These are phyloP conservation scores for Scolopax rusticola DNA, from an alignment of 2,797 vertebrate species.

Conservation along the genomic window DNA sequence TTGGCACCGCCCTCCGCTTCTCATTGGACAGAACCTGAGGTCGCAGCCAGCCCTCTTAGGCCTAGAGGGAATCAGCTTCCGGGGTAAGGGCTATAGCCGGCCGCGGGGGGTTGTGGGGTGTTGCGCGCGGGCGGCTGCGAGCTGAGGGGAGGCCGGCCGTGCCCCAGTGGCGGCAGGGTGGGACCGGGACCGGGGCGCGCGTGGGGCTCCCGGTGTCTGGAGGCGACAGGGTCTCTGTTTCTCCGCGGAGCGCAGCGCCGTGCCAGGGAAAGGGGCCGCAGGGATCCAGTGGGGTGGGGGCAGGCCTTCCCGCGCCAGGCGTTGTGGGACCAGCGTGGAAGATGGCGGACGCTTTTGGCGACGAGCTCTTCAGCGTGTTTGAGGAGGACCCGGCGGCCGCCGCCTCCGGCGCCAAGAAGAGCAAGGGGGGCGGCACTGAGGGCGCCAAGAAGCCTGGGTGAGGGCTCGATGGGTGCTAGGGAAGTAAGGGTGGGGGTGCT, in stretches of 20 bases:
- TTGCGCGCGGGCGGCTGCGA: accelerated
- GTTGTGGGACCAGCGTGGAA: constrained; percentile 54
- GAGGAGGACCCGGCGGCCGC: constrained; percentile 85
- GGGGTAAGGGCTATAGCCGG: neutral
- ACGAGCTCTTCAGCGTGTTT: constrained; percentile 95
- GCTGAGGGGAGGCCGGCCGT: accelerated
- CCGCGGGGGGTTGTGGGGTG: neutral
- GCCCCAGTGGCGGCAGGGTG: accelerated
- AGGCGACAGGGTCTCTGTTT: accelerated
- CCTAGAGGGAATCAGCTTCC: neutral
- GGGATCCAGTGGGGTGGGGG: accelerated
- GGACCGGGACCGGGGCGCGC: neutral
- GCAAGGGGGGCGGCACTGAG: neutral
- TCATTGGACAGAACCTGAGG: neutral
- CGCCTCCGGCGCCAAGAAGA: constrained; percentile 74
- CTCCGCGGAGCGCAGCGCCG: accelerated
- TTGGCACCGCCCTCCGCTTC: neutral
- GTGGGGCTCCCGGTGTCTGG: accelerated
- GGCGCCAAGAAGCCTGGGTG: constrained; percentile 77
- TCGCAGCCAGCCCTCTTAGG: neutral
- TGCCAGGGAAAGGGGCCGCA: neutral
- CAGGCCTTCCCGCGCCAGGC: neutral
- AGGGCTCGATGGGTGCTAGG: neutral
- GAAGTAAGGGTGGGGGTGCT: accelerated
- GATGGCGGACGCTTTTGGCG: constrained; percentile 95